Base-by-base conservation (phyloP, 1,140 invertebrate species). In the Cyphomyrmex costatus region DNA sequence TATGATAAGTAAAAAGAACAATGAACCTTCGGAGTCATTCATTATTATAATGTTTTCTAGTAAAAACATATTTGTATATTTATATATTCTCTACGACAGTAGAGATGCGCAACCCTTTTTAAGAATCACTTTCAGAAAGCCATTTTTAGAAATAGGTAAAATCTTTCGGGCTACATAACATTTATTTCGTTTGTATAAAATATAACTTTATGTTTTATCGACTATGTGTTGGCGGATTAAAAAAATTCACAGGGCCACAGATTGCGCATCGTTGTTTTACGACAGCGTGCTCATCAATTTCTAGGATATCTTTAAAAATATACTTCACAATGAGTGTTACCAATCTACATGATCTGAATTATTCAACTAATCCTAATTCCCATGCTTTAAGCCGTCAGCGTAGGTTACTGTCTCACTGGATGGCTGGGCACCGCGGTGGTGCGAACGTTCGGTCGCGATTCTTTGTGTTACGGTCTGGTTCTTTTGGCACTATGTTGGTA, bases 401-500 rank as follows among this genome's bases (percentile, higher is more conserved):
- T 96, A 58, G 96, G 96, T 65, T 96, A 96, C 85, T 96, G 96
- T 46, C 88, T 96, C 36, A 96, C 96, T 2, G 96, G 96, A 5
- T 95, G 96, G 92, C 86, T 96, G 63, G 96, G 96, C 4, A 96
- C 96, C 5, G 92, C 95, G 1, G 91, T 96, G 1, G 96, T 96
- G 12, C 92, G 95, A 87, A 92, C 93, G 51, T 93, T 95, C n/a
- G 96, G 96, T 4, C 90, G 96, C 77, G 96, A 96, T 91, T 96
- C 96, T 46, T 93, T 97, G 5, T 96, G 96, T 86, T 97, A 97
- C 84, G 94, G 95, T 78, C 95, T 96, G 68, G 95, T 96, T 53
- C 87, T 94, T 33, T 74, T 96, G 12, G 95, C 96, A 2, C 90
- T 97, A 1, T 89, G 97, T 46, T 98, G 97, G 97, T 97, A 97